Percentiles rank a stretch among this genome's conserved stretches.
phyloP scores from a whole-genome alignment of 2,113 vertebrate genomes.

The Chloroceryle aenea region DNA sequence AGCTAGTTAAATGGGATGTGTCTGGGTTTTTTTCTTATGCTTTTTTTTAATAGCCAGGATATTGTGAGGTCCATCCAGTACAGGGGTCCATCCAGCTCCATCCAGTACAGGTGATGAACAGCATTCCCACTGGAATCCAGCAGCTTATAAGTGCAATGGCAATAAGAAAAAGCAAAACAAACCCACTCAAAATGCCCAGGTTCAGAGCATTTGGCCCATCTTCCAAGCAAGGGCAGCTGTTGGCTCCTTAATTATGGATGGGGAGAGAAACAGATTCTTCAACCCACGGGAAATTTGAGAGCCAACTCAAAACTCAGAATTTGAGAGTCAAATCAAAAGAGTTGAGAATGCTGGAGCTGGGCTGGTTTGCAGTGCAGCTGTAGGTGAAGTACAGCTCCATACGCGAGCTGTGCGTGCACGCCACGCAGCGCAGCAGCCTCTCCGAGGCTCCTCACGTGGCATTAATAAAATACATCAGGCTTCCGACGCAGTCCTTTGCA shows the following conservation, averaged over 20 bases:
- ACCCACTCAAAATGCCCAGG: background rate
- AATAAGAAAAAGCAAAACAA: background rate
- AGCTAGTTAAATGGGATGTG: fast-evolving
- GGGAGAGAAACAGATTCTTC: background rate
- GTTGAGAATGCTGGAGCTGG: background rate
- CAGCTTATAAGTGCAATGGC: background rate
- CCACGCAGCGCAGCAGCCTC: fast-evolving
- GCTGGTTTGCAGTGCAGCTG: background rate
- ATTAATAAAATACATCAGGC: background rate
- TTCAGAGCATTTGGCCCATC: background rate
- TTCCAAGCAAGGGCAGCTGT: background rate
- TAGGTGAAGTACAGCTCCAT: background rate
- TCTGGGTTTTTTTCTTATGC: background rate
- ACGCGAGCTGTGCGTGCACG: background rate
- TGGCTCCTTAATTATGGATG: background rate
- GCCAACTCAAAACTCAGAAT: background rate
- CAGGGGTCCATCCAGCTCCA: background rate
- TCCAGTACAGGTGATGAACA: background rate
- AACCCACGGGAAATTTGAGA: background rate
- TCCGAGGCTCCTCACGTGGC: background rate
- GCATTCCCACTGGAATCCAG: background rate
- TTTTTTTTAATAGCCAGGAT: background rate
- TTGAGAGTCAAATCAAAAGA: no score
- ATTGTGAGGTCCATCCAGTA: background rate
- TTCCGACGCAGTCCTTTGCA: background rate